phyloP scores from a whole-genome alignment of 2,113 vertebrate genomes.

The Steatornis caripensis region DNA sequence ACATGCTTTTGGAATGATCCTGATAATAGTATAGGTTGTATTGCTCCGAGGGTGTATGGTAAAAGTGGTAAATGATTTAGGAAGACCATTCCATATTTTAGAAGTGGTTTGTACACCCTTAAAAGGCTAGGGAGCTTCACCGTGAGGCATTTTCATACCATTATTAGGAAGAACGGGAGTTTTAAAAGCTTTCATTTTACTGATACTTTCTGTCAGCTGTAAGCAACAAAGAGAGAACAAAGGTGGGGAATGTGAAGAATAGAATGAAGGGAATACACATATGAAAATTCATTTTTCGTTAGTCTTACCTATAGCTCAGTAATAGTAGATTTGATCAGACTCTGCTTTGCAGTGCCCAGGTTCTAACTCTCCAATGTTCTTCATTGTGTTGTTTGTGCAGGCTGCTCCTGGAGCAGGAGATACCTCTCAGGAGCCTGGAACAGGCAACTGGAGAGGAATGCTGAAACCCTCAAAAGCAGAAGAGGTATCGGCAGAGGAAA shows the following conservation, averaged over 20 bases:
- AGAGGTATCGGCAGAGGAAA: slow-evolving; percentile 72
- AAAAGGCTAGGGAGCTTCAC: neutral
- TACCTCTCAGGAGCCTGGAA: slow-evolving; percentile 78
- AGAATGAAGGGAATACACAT: neutral
- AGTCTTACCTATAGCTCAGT: neutral
- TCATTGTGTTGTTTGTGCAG: slow-evolving; percentile 59
- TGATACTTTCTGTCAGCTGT: neutral
- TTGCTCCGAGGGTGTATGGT: neutral
- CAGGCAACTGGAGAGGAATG: slow-evolving; percentile 94
- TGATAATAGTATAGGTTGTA: neutral
- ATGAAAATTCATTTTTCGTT: neutral
- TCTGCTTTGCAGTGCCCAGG: neutral
- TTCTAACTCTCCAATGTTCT: neutral
- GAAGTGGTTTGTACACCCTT: neutral
- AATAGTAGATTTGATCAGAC: neutral
- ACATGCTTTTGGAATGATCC: neutral
- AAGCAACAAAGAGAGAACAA: neutral
- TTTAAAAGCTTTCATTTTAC: neutral
- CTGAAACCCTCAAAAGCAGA: slow-evolving; percentile 86
- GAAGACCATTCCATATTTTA: neutral
- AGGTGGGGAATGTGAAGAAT: neutral
- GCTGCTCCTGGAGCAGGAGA: slow-evolving; percentile 65
- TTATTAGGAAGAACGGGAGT: neutral
- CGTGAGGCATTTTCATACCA: neutral
- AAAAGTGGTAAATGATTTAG: neutral